phyloP scores from a whole-genome alignment of 1,140 invertebrate genomes.

The Pomacea maculata region DNA sequence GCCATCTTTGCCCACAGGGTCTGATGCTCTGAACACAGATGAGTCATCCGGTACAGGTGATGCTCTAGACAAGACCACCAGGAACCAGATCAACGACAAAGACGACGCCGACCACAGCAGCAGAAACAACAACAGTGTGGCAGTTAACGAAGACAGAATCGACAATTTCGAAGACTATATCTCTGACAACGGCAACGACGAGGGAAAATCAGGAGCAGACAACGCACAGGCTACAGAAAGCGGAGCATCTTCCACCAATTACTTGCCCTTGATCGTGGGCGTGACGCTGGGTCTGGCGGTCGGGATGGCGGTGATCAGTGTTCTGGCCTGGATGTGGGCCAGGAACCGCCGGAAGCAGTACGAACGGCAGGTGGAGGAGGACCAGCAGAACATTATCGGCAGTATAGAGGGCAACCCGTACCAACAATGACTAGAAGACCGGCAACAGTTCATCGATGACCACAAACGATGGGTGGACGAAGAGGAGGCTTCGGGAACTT shows the following conservation, averaged over 20 bases:
- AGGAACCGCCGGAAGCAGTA: conserved; percentile 26
- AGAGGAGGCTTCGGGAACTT: too few relatives aligned
- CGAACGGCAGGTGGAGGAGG: conserved; percentile 24
- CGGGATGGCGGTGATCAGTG: conserved; percentile 31
- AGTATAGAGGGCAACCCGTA: conserved; percentile 19
- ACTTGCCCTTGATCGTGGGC: conserved; percentile 42
- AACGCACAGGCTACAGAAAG: neutral
- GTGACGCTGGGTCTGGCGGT: conserved; percentile 39
- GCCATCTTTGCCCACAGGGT: neutral
- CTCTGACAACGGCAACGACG: neutral
- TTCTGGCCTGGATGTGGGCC: conserved; percentile 28
- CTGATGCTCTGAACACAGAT: neutral
- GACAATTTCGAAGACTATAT: neutral
- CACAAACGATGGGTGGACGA: too few relatives aligned
- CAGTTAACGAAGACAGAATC: neutral
- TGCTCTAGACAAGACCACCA: neutral
- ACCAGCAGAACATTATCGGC: conserved; percentile 33
- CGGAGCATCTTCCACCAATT: neutral
- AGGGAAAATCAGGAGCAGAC: neutral
- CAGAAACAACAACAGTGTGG: neutral
- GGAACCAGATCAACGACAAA: neutral
- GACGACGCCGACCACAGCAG: neutral
- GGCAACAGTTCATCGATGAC: too few relatives aligned
- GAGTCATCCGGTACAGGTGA: neutral
- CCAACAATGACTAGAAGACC: too few relatives aligned